Conservation (phyloP, 2,113 vertebrate species). For the Danionella cerebrum region DNA sequence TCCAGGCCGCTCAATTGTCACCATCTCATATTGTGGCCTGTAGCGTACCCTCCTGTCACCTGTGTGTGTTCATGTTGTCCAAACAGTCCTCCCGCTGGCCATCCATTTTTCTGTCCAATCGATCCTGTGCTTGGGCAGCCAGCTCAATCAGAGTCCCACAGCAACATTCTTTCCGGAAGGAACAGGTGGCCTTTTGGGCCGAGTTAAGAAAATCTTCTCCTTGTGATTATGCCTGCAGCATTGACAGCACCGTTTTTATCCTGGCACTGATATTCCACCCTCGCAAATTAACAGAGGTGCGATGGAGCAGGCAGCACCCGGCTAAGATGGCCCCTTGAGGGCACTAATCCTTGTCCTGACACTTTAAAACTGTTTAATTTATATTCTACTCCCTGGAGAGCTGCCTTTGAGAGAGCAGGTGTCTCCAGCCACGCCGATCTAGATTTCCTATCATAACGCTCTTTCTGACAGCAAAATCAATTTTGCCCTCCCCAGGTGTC, state of each 20-base stretch:
- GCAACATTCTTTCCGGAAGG: constrained; percentile 2
- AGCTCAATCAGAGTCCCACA: constrained; percentile 37
- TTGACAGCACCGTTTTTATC: constrained; percentile 30
- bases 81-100: constrained; percentile 23
- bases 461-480: constrained; percentile 72
- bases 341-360: constrained; percentile 49
- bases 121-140: constrained; percentile 33
- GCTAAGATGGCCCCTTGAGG: neutral
- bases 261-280: constrained; percentile 20
- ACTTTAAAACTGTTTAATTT: constrained; percentile 66
- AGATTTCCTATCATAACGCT: constrained; percentile 63
- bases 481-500: constrained; percentile 43
- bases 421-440: too few relatives aligned
- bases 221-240: constrained; percentile 10
- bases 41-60: constrained; percentile 28
- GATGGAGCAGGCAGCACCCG: neutral
- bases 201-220: constrained; percentile 30
- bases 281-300: constrained; percentile 31
- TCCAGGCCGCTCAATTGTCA: neutral
- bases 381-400: constrained; percentile 34
- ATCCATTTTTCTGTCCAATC: constrained; percentile 33
- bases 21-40: constrained; percentile 10
- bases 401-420: constrained; percentile 51
- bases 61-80: constrained; percentile 24
- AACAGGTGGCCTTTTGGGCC: constrained; percentile 35